Base-by-base conservation (phyloP, 1,140 invertebrate genomes). In the Cylas formicarius region DNA sequence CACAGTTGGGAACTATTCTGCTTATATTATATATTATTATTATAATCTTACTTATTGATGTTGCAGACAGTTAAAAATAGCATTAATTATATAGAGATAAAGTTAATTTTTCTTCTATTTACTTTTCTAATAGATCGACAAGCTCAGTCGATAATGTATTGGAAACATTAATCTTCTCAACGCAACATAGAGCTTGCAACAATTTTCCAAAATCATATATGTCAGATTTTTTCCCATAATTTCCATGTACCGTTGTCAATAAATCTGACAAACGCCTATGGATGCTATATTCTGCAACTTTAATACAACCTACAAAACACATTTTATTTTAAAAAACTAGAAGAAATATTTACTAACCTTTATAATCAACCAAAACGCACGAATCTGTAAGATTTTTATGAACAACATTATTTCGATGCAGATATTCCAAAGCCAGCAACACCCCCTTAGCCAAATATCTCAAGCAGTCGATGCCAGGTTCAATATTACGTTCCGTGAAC, bases 331-430 rank as follows among this genome's bases (percentile, higher is more conserved):
- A 41, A 34, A 38, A 19, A 21, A 24, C 11, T 29, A 42, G 40
- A 37, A 38, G 28, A 14, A 2, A 44, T 18, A 50, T 36, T 41
- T 47, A 57, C 61, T 53, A 62, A 28, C 72, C 78, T 19, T 56
- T 60, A n/a, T 68, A 44, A 26, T 33, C 43, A 13, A 62, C 36
- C 55, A 81, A 81, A 24, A 86, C 70, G 53, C 75, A 82, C 7
- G 73, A 72, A 34, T 78, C 74, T 10, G 77, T 65, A 6, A 90
- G 57, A 67, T 84, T 78, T 58, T 81, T 83, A 61, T 90, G 85
- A 1, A 85, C 80, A 6, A 89, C 76, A 54, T 81, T 81, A 58
- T 87, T 86, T 29, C 75, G 68, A 57, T 90, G 86, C 9, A 90
- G 65, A 61, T 78, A 86, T 11, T 77, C 65, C 4, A 90, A 53